Evolutionary conservation across 1,140 invertebrate genomes (phyloP).

Genomic region (Polyergus mexicanus): DNA sequence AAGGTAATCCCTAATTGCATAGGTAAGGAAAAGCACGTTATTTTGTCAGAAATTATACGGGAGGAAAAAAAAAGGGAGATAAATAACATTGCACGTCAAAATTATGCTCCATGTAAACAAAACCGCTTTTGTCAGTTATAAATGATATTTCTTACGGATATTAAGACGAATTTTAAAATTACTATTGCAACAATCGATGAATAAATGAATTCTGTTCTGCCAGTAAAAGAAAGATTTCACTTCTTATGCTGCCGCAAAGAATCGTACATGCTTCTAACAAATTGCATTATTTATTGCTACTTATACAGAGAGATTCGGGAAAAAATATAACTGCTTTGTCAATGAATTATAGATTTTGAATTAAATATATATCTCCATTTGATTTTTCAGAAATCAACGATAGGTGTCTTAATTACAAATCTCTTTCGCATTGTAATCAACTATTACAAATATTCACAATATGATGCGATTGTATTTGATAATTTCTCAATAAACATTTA

Average conservation of each 20-base stretch:
- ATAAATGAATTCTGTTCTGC: not conserved
- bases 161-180: not conserved
- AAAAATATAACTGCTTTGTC: not conserved
- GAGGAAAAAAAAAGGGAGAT: not conserved
- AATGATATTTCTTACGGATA: not conserved
- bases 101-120: not conserved
- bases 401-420: not conserved
- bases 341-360: not conserved
- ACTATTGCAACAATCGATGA: not conserved
- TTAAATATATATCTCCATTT: not conserved
- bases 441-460: not conserved
- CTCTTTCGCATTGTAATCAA: conserved; percentile 9
- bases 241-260: not conserved
- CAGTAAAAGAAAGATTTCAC: not conserved
- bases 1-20: not conserved
- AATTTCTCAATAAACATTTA: conserved; percentile 16
- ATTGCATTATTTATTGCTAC: not conserved
- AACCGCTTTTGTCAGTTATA: not conserved
- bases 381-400: not conserved
- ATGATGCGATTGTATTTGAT: not conserved
- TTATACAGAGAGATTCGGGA: not conserved
- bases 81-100: not conserved
- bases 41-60: not conserved
- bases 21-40: not conserved
- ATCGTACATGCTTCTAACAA: not conserved